A percentile compares a stretch with the other conserved stretches of the same genome.
These are phyloP conservation scores for Lepidurus couesii DNA, from an alignment of 1,140 invertebrate species.

Conservation along the genomic window DNA sequence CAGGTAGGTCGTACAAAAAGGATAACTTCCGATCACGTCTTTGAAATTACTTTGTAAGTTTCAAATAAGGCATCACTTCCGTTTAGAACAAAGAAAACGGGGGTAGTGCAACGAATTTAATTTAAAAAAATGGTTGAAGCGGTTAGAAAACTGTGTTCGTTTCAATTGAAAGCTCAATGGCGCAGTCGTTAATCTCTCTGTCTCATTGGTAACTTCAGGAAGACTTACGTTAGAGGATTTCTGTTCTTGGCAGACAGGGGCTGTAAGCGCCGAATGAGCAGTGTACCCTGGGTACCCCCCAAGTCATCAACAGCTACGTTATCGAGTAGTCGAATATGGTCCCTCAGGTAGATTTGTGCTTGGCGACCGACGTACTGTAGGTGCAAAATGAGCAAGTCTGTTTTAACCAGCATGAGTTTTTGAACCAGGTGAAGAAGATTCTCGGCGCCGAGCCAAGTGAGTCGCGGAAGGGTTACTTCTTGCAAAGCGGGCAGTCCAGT, in stretches of 20 bases:
- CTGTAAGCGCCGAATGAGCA: not conserved
- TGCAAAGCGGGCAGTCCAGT: constrained; percentile 2
- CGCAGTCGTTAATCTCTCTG: not conserved
- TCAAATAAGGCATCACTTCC: too few species aligned
- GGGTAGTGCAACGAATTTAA: not conserved
- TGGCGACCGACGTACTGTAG: not conserved
- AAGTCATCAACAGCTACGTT: not conserved
- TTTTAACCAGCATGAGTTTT: not conserved
- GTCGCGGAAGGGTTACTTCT: not conserved
- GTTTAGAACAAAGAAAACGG: too few species aligned
- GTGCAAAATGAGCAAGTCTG: constrained; percentile 2
- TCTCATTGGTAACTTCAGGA: not conserved
- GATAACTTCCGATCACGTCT: too few species aligned
- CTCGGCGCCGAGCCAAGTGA: not conserved
- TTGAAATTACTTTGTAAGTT: too few species aligned
- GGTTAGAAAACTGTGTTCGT: not conserved
- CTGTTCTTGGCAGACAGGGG: not conserved
- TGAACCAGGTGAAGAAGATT: not conserved
- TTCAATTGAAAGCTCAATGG: not conserved
- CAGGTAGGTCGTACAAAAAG: too few species aligned
- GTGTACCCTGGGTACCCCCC: not conserved
- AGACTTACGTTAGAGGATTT: not conserved
- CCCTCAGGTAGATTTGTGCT: not conserved
- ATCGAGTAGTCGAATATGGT: not conserved
- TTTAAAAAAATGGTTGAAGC: not conserved